Conservation (phyloP, 92 coral and sea anemone species). For the Pocillopora meandrina region DNA sequence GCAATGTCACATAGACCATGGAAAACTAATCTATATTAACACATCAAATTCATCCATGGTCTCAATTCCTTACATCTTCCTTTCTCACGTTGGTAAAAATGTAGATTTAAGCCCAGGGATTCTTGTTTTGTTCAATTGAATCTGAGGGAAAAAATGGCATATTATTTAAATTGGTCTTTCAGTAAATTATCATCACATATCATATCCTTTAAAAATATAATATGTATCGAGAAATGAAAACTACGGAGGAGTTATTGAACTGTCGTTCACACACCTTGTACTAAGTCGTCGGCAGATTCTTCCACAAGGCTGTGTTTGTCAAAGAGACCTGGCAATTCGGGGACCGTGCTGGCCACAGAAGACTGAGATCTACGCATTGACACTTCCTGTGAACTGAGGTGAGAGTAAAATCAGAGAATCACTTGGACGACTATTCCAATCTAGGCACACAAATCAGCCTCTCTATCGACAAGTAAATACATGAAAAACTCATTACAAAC, state of each 20-base stretch:
- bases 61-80: neutral
- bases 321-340: constrained; percentile 34
- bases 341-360: constrained; percentile 47
- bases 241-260: too few species aligned
- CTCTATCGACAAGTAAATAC: too few species aligned
- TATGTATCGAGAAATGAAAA: neutral
- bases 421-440: neutral
- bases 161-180: too few species aligned
- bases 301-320: constrained; percentile 36
- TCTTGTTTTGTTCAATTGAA: constrained; percentile 86
- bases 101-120: constrained; percentile 79
- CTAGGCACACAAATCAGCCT: too few species aligned
- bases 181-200: neutral
- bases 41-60: neutral
- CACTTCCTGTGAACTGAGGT: constrained; percentile 63
- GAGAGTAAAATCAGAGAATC: neutral
- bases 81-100: too few species aligned
- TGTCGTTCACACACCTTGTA: constrained; percentile 45
- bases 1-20: too few species aligned
- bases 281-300: constrained; percentile 58
- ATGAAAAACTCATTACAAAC: too few species aligned
- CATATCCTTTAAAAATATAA: too few species aligned
- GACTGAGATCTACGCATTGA: constrained; percentile 65
- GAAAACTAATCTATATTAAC: too few species aligned
- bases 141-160: constrained; percentile 48